Base-by-base conservation (phyloP, 1,140 invertebrate species). In the Frieseomelitta varia region DNA sequence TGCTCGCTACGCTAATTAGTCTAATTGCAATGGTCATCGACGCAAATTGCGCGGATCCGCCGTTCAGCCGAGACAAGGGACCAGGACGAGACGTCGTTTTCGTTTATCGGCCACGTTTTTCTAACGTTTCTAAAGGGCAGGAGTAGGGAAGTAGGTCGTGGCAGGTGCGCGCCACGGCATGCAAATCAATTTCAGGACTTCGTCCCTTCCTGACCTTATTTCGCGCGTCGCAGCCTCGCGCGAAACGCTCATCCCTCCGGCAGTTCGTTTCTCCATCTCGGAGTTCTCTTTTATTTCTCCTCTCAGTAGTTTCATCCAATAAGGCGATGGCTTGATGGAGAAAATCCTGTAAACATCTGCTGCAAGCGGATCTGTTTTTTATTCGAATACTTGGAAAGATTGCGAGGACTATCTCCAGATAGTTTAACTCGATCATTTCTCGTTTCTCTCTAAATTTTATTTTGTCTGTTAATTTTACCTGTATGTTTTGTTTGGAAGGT, bases 161-260 rank as follows among this genome's bases (percentile, higher is more conserved):
- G 39, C 84, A 87, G 73, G 85, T 87, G 85, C 56, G 61, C 85
- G 34, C 85, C 65, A 72, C 61, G n/a, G 67, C 78, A 81, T 72
- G 79, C 68, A 85, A 75, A 84, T 87, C 77, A 87, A 85, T 84
- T 81, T 79, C 63, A 34, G 58, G 79, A 76, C 61, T 86, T 79
- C 39, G 56, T 71, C 71, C 80, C 72, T 56, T 51, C 12, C 55
- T 71, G 34, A 71, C 58, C 71, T 74, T 81, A 61, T 81, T 61
- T 53, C 30, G 55, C 14, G 27, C 58, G 21, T n/a, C 39, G 6
- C 3, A 72, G 39, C 14, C 14, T 63, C n/a, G 3, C 27, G 3
- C n/a, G 55, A 34, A 34, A 53, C 8, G 11, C 34, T 24, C 53
- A 47, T 6, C 8, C 39, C 39, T 47, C 17, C 2, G 4, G 15